Percentiles rank a stretch among this genome's conserved stretches.
These are phyloP conservation scores for Nothoprocta pentlandii DNA, from an alignment of 2,113 vertebrate genomes.

Conservation along the genomic window DNA sequence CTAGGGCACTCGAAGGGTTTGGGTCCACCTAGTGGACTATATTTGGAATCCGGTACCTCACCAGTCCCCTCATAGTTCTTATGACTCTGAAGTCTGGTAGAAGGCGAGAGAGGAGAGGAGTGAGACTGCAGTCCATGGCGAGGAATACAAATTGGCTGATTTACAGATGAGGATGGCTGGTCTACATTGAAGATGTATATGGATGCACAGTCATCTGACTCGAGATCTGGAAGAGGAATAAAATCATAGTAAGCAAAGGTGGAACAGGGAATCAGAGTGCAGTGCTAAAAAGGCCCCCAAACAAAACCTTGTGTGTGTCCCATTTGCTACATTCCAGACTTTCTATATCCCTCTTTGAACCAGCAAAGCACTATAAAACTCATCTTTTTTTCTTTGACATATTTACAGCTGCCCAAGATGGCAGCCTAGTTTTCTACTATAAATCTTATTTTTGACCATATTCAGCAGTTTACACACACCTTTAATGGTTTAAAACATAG, in stretches of 20 bases:
- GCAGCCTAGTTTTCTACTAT: neutral
- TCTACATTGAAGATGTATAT: conserved; percentile 96
- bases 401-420: neutral
- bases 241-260: neutral
- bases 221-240: conserved; percentile 83
- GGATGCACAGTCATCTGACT: conserved; percentile 93
- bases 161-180: conserved; percentile 88
- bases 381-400: neutral
- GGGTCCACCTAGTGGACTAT: conserved; percentile 85
- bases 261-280: neutral
- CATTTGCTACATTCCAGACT: neutral
- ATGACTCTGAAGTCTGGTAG: conserved; percentile 85
- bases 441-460: neutral
- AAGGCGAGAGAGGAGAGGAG: conserved; percentile 85
- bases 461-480: neutral
- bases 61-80: conserved; percentile 85
- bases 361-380: neutral
- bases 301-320: neutral
- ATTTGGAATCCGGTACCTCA: conserved; percentile 87
- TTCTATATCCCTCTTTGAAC: neutral
- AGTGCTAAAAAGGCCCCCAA: neutral
- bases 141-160: conserved; percentile 88
- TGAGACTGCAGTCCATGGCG: conserved; percentile 91
- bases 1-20: conserved; percentile 98
- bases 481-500: neutral